These are phyloP conservation scores for Pagrus major DNA, from an alignment of 2,113 vertebrate genomes.

Conservation along the genomic window DNA sequence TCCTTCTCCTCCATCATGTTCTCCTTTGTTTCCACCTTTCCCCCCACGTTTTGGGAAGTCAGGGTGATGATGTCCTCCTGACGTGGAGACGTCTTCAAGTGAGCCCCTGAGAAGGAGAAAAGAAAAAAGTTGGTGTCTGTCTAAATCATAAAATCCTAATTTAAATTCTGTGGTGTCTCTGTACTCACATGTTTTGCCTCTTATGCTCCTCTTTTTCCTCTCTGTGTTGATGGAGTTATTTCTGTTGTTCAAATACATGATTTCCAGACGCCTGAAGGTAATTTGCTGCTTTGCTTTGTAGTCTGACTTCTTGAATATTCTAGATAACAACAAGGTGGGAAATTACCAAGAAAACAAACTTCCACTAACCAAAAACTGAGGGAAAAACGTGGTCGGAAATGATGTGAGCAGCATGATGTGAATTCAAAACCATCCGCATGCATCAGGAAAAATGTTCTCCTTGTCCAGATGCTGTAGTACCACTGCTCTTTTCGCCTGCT, in stretches of 20 bases:
- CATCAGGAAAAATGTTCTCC: neutral
- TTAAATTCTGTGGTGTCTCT: too few species aligned
- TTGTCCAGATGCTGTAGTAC: conserved; percentile 11
- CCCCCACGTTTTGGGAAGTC: conserved; percentile 23
- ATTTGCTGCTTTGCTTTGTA: neutral
- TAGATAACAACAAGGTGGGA: neutral
- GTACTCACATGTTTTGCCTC: conserved; percentile 74
- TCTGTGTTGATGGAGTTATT: conserved; percentile 42
- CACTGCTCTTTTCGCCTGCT: conserved; percentile 1
- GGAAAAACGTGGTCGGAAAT: neutral
- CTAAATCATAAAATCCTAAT: neutral
- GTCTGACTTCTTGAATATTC: conserved; percentile 3
- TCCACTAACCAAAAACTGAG: conserved; percentile 3
- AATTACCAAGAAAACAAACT: conserved; percentile 3
- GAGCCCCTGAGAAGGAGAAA: conserved; percentile 59
- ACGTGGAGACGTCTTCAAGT: conserved; percentile 30
- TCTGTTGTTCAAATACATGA: conserved; percentile 70
- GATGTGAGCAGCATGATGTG: neutral
- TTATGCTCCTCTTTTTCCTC: conserved; percentile 65
- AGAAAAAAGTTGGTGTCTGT: neutral
- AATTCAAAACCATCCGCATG: conserved; percentile 12
- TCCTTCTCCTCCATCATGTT: conserved; percentile 28
- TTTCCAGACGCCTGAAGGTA: neutral
- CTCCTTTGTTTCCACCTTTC: conserved; percentile 41
- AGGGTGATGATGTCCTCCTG: conserved; percentile 19